Evolutionary conservation across 2,888 invertebrate genomes (phyloP).

Genomic region (Strigamia crassipes): DNA sequence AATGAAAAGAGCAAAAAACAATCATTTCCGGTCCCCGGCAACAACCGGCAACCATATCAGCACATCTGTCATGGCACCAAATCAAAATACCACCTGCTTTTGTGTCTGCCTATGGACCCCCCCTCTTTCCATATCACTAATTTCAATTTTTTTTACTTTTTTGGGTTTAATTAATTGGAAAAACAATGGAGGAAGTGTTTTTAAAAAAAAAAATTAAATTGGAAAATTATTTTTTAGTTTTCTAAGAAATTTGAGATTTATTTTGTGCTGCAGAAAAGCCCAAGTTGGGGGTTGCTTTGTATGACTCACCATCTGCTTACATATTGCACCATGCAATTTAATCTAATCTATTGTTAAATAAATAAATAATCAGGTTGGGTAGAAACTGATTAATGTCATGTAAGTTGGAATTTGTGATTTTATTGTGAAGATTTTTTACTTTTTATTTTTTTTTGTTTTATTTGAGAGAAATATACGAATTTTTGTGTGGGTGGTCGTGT

Average conservation of each 20-base stretch:
- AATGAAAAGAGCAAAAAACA: not conserved
- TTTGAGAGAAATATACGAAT: not conserved
- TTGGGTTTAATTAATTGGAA: too few relatives aligned
- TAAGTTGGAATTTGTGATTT: not conserved
- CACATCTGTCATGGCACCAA: not conserved
- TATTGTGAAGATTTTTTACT: not conserved
- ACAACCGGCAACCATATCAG: not conserved
- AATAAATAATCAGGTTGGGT: not conserved
- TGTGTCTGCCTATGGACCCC: not conserved
- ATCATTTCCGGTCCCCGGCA: not conserved
- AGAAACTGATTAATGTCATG: not conserved
- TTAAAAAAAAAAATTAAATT: too few relatives aligned
- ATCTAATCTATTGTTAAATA: too few relatives aligned
- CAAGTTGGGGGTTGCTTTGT: conserved; percentile 17
- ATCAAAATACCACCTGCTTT: conserved; percentile 7
- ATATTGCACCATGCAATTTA: not conserved
- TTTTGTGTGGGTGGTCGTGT: not conserved
- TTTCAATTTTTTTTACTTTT: not conserved
- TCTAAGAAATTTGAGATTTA: not conserved
- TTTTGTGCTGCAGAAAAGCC: not conserved
- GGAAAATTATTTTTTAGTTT: too few relatives aligned
- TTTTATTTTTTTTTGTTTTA: not conserved
- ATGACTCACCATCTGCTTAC: conserved; percentile 3
- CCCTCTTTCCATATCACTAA: not conserved
- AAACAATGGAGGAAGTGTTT: too few relatives aligned